phyloP scores from a whole-genome alignment of 2,797 vertebrate genomes.

The Etheostoma perlongum region DNA sequence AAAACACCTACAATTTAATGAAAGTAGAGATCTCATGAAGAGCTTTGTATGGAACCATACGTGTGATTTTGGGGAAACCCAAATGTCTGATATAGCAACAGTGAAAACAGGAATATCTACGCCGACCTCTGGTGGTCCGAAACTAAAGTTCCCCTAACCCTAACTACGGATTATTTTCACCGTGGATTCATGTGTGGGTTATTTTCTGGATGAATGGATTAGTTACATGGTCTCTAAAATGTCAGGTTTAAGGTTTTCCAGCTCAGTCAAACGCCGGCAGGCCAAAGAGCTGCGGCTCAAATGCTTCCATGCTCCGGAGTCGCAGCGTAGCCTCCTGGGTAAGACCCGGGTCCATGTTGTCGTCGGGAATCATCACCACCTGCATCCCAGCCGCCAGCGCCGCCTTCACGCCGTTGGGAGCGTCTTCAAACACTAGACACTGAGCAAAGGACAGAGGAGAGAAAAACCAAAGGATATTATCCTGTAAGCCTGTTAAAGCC shows the following conservation, averaged over 20 bases:
- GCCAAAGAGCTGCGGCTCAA: conserved; percentile 89
- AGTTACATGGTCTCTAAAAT: too few relatives aligned
- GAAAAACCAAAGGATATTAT: conserved; percentile 36
- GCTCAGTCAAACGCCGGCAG: conserved; percentile 87
- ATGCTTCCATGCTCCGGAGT: conserved; percentile 88
- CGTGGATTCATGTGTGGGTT: too few relatives aligned
- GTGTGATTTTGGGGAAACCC: too few relatives aligned
- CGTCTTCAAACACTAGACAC: conserved; percentile 95
- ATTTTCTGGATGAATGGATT: too few relatives aligned
- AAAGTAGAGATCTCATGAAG: too few relatives aligned
- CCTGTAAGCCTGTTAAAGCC: conserved; percentile 38
- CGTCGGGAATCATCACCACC: conserved; percentile 94
- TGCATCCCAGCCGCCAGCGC: conserved; percentile 92
- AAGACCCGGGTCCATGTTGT: conserved; percentile 84
- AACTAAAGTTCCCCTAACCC: too few relatives aligned
- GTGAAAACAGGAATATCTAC: too few relatives aligned
- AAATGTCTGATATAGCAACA: too few relatives aligned
- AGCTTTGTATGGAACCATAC: too few relatives aligned
- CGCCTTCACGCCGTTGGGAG: conserved; percentile 90
- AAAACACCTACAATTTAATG: too few relatives aligned
- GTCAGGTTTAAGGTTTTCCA: not conserved
- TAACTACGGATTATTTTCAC: too few relatives aligned
- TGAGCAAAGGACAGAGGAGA: conserved; percentile 61
- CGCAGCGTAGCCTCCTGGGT: conserved; percentile 86
- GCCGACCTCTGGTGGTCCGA: too few relatives aligned